Evolutionary conservation across 2,113 vertebrate species (phyloP).

Genomic region (Ctenodactylus gundi): DNA sequence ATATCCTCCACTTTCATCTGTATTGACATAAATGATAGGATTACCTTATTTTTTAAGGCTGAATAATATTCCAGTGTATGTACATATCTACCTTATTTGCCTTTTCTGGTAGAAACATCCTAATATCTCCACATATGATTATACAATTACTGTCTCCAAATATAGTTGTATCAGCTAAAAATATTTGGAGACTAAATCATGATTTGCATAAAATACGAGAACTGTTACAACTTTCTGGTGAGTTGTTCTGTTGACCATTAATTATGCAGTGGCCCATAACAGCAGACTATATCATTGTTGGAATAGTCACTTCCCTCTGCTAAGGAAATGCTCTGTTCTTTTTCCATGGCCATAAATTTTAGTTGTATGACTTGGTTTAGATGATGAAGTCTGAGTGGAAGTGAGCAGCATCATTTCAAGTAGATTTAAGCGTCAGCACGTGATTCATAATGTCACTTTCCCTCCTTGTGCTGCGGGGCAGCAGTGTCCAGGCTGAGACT

Average conservation of each 20-base stretch:
- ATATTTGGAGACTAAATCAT: constrained; percentile 25
- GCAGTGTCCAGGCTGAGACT: background rate
- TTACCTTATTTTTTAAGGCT: background rate
- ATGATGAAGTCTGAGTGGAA: background rate
- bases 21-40: background rate
- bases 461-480: background rate
- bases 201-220: background rate
- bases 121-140: background rate
- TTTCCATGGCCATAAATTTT: background rate
- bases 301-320: background rate
- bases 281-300: background rate
- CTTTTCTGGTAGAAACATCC: background rate
- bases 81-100: background rate
- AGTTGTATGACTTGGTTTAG: background rate
- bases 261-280: background rate
- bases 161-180: constrained; percentile 25
- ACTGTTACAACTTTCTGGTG: background rate
- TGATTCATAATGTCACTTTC: background rate
- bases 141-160: background rate
- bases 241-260: background rate
- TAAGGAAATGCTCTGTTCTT: background rate
- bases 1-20: background rate
- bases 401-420: background rate
- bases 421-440: background rate
- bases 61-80: background rate